Conservation (phyloP, 2,888 invertebrate species). For the Athrips mouffetella region DNA sequence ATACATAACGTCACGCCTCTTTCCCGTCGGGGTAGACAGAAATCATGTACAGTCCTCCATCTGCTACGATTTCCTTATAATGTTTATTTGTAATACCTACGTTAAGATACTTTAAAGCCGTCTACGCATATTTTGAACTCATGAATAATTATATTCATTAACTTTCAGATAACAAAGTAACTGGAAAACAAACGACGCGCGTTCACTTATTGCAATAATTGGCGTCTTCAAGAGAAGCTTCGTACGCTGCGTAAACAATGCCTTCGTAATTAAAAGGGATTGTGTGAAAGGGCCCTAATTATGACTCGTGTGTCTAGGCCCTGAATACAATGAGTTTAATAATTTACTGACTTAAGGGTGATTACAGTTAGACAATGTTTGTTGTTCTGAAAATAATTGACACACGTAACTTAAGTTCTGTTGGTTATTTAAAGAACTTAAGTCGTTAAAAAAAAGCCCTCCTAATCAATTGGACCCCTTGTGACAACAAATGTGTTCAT, state of each 20-base stretch:
- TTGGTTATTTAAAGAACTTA: too few species aligned
- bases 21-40: too few species aligned
- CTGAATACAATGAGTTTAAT: slow-evolving; percentile 10
- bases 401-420: too few species aligned
- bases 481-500: too few species aligned
- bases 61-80: too few species aligned
- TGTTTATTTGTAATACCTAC: not conserved
- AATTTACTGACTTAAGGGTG: slow-evolving; percentile 28
- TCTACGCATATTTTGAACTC: not conserved
- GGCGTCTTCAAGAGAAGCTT: slow-evolving; percentile 54
- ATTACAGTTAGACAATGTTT: slow-evolving; percentile 38
- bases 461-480: too few species aligned
- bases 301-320: slow-evolving; percentile 33
- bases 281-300: slow-evolving; percentile 63
- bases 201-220: slow-evolving; percentile 66
- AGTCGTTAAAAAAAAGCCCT: too few species aligned
- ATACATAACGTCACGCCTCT: too few species aligned
- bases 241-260: slow-evolving; percentile 39
- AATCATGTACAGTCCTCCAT: too few species aligned
- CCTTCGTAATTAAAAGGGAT: slow-evolving; percentile 62
- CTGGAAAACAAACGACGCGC: slow-evolving; percentile 45
- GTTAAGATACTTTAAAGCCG: not conserved
- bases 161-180: slow-evolving; percentile 33
- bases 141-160: slow-evolving; percentile 41
- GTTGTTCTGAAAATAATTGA: too few species aligned